These are phyloP conservation scores for Ips typographus DNA, from an alignment of 1,140 invertebrate genomes.

Conservation along the genomic window DNA sequence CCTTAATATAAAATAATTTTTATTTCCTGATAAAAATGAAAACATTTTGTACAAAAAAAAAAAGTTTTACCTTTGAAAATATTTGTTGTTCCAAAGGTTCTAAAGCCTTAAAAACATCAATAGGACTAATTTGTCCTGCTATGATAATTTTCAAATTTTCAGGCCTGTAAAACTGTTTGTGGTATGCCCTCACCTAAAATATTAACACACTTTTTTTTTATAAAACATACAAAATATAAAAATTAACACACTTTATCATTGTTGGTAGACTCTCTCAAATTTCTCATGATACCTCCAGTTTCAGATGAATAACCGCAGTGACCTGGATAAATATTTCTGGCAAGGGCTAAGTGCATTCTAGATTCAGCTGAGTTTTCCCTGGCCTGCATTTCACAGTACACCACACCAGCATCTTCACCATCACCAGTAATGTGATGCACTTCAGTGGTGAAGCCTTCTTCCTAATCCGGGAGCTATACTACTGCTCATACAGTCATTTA, in stretches of 20 bases:
- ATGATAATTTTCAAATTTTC: constrained; percentile 87
- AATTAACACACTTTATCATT: constrained; percentile 71
- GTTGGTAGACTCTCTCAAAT: constrained; percentile 76
- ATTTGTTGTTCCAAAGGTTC: constrained; percentile 78
- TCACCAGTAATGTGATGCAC: constrained; percentile 88
- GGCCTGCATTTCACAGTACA: constrained; percentile 93
- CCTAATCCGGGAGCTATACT: constrained; percentile 48
- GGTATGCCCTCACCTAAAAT: constrained; percentile 72
- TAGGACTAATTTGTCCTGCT: constrained; percentile 75
- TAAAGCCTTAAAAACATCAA: constrained; percentile 75
- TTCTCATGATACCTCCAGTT: constrained; percentile 82
- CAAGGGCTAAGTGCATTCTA: constrained; percentile 62
- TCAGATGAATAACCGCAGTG: constrained; percentile 81
- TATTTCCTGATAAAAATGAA: too few species aligned
- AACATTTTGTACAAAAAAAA: too few species aligned
- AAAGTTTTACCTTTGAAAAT: constrained; percentile 66
- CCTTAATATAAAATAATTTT: too few species aligned
- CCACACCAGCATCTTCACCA: constrained; percentile 87
- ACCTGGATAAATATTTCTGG: constrained; percentile 73
- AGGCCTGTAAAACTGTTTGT: constrained; percentile 85
- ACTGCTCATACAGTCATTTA: neutral
- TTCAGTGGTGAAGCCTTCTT: constrained; percentile 82
- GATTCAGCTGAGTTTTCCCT: constrained; percentile 79
- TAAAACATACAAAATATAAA: constrained; percentile 21
- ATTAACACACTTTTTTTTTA: too few species aligned